Evolutionary conservation across 2,888 invertebrate genomes (phyloP).

Genomic region (Onchidella celtica): DNA sequence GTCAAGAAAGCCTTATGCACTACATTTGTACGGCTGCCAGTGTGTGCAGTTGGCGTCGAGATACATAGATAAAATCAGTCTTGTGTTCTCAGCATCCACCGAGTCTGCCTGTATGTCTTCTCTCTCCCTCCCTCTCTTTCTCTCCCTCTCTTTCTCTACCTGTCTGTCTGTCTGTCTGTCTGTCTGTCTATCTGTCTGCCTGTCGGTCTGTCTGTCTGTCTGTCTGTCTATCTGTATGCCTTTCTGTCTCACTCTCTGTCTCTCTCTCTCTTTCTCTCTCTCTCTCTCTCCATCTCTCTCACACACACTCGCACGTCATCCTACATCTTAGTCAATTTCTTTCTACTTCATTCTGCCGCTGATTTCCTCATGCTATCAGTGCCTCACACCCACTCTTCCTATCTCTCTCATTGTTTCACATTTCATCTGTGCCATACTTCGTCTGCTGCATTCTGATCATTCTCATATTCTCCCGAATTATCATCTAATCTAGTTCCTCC

Average conservation of each 20-base stretch:
- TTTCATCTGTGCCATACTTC: too few species aligned
- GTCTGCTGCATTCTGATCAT: too few species aligned
- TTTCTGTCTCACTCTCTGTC: neutral
- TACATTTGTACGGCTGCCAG: too few species aligned
- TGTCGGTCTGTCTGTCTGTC: constrained; percentile 5
- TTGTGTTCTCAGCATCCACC: too few species aligned
- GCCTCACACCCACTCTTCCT: neutral
- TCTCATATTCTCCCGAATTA: too few species aligned
- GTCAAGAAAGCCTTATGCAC: too few species aligned
- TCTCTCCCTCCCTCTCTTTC: constrained; percentile 15
- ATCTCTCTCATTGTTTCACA: neutral
- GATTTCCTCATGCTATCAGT: neutral
- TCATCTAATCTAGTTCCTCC: too few species aligned
- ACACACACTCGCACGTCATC: neutral
- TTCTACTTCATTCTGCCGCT: neutral
- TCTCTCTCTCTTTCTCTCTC: constrained; percentile 7
- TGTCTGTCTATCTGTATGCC: neutral
- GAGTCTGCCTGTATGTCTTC: neutral
- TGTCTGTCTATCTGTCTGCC: constrained; percentile 22
- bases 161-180: constrained; percentile 5
- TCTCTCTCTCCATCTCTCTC: constrained; percentile 1
- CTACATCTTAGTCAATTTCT: neutral
- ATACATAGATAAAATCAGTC: too few species aligned
- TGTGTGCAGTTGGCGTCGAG: too few species aligned
- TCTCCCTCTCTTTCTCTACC: constrained; percentile 8